phyloP scores from a whole-genome alignment of 2,888 invertebrate genomes.

The Prosopocoilus inquinatus region DNA sequence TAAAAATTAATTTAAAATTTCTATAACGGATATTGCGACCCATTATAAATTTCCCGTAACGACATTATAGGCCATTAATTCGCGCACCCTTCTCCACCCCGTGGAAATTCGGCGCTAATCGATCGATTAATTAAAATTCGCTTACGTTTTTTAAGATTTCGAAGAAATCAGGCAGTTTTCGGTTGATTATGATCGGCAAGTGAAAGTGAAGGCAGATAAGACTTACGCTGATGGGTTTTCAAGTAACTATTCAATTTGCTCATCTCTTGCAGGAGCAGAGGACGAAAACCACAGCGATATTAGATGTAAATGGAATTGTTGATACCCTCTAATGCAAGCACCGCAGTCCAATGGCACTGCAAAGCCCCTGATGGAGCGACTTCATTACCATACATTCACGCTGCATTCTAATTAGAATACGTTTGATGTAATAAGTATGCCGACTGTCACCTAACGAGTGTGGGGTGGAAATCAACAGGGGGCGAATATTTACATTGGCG shows the following conservation, averaged over 20 bases:
- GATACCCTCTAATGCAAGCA: slow-evolving; percentile 25
- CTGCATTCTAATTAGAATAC: slow-evolving; percentile 28
- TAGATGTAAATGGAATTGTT: slow-evolving; percentile 30
- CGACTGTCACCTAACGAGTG: slow-evolving; percentile 18
- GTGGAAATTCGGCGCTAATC: too few relatives aligned
- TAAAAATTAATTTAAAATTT: too few relatives aligned
- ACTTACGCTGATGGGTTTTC: background rate
- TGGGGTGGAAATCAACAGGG: slow-evolving; percentile 13
- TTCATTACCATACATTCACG: slow-evolving; percentile 29
- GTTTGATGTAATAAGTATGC: slow-evolving; percentile 27
- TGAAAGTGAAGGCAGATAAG: background rate
- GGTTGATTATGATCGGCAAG: background rate
- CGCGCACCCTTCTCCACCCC: background rate
- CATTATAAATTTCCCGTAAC: background rate
- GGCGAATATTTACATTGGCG: slow-evolving; percentile 12
- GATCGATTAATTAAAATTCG: too few relatives aligned
- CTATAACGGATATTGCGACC: too few relatives aligned
- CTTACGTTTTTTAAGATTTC: too few relatives aligned
- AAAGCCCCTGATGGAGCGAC: slow-evolving; percentile 26
- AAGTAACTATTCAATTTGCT: slow-evolving; percentile 10
- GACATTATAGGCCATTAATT: slow-evolving; percentile 4
- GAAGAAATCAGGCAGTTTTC: too few relatives aligned
- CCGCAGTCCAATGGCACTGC: slow-evolving; percentile 26
- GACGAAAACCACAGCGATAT: slow-evolving; percentile 27
- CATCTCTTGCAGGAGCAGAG: slow-evolving; percentile 6